Conservation (phyloP, 1,140 invertebrate species). For the Acyrthosiphon pisum region DNA sequence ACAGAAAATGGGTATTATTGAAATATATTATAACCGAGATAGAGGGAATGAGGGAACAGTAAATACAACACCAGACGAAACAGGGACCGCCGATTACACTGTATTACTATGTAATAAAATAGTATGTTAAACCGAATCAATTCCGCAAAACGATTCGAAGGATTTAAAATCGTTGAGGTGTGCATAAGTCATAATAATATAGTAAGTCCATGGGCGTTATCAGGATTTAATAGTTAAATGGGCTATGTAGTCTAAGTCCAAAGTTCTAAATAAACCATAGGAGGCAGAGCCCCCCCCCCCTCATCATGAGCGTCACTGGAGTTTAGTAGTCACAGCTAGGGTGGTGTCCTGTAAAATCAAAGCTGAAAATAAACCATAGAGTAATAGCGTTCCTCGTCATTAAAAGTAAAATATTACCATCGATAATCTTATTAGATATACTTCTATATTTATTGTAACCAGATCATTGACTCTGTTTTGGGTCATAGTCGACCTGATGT, state of each 20-base stretch:
- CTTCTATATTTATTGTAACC: background rate
- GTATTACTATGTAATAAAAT: background rate
- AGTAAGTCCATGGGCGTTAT: background rate
- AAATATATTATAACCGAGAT: background rate
- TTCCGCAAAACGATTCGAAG: background rate
- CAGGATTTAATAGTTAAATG: too few relatives aligned
- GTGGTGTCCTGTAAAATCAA: background rate
- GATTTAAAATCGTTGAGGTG: background rate
- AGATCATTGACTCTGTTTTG: background rate
- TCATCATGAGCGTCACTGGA: background rate
- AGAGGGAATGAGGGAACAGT: background rate
- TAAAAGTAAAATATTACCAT: background rate
- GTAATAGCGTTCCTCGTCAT: background rate
- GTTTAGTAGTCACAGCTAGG: background rate
- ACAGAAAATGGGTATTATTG: background rate
- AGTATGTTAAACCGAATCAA: background rate
- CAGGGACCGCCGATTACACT: background rate
- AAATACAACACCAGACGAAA: background rate
- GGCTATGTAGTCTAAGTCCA: too few relatives aligned
- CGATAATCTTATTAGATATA: too few relatives aligned
- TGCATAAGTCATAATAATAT: background rate
- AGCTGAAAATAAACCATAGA: background rate
- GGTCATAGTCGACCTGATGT: too few relatives aligned
- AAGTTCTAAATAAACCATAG: too few relatives aligned
- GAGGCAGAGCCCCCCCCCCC: too few relatives aligned